These are phyloP conservation scores for Rhombomys opimus DNA, from an alignment of 2,113 vertebrate species.

Conservation along the genomic window DNA sequence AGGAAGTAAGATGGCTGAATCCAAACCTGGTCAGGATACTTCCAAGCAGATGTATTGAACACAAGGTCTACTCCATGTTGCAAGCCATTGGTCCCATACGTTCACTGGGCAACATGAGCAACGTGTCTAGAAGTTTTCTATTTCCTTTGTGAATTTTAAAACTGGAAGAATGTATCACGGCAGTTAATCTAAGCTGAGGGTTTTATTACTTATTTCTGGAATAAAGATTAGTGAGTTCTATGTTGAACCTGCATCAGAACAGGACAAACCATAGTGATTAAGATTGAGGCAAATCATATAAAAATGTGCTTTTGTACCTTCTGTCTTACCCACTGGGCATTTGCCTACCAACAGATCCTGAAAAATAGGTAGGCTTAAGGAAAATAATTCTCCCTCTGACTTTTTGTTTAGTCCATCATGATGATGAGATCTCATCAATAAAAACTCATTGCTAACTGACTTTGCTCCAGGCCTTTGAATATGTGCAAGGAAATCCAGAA, in stretches of 20 bases:
- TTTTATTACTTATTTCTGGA: conserved; percentile 13
- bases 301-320: neutral
- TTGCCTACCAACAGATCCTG: neutral
- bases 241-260: neutral
- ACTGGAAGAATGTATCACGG: neutral
- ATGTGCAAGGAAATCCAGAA: conserved; percentile 10
- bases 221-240: conserved; percentile 18
- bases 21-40: neutral
- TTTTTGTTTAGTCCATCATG: conserved; percentile 42
- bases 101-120: neutral
- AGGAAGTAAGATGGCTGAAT: neutral
- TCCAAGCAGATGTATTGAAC: neutral
- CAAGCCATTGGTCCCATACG: neutral
- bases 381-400: conserved; percentile 12
- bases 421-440: conserved; percentile 47
- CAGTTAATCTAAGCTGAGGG: neutral
- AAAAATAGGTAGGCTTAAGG: neutral
- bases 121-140: neutral
- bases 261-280: conserved; percentile 16
- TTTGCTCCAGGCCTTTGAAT: neutral
- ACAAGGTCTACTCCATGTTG: neutral
- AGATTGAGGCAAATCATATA: conserved; percentile 32
- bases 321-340: neutral
- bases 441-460: conserved; percentile 55
- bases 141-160: conserved; percentile 61